Evolutionary conservation across 2,888 invertebrate species (phyloP), one percentile per base, ranked within the genome.

Genomic region (Gryllus longicercus): DNA sequence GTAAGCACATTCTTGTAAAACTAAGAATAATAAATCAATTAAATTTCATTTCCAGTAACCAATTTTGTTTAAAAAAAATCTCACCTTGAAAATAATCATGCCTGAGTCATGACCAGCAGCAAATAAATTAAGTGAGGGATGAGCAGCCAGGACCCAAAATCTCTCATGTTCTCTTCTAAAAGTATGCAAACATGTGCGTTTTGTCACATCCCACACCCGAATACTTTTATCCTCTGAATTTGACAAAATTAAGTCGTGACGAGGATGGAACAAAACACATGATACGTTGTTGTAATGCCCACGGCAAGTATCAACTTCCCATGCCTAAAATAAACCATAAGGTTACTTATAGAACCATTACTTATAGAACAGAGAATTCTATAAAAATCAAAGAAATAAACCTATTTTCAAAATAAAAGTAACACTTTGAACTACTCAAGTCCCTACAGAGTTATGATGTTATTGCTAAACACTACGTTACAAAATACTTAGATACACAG

Each of bases 231-330:
- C 99, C 88, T 99, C 99, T 23, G 98, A 95, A 88, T 99, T 99
- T 51, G 97, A 97, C 76, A 99, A 89, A 82, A 99, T 96, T 51
- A 99, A 90, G 86, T 99, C 99, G 87, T 98, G 97, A 23, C 97
- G 91, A 0, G 99, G 98, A 88, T 99, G 99, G 89, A 99, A 99
- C 76, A 98, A 88, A 0, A 96, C 97, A 86, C 98, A 98, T 0
- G 98, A 99, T 2, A 99, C 99, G 87, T 99, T 99, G 90, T 99
- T 98, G 90, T 99, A 99, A 87, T 99, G 99, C 0, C 99, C 99
- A n/a, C 99, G 93, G 85, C 98, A 99, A 0, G 98, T 97, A 88
- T 99, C 99, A 76, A 99, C 96, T 87, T 99, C 99, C 98, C 98
- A 99, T 0, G 98, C 99, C 90, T 94, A 84, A 1, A 83, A 83